Evolutionary conservation across 2,113 vertebrate species (phyloP).

Genomic region (Calypte anna): DNA sequence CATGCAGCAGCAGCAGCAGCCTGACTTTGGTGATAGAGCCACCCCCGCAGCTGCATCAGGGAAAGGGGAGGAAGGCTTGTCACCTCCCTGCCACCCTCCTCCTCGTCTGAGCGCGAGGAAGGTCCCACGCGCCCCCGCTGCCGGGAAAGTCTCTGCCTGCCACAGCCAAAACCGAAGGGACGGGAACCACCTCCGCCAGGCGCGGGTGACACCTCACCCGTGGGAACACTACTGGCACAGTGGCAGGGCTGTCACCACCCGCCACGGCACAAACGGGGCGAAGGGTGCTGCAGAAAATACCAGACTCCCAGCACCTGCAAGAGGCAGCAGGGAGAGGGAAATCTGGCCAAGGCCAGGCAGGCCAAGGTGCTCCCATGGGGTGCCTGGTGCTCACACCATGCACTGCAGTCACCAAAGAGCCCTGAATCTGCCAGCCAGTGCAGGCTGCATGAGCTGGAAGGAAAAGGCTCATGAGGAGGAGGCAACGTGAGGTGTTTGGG

Average conservation of each 20-base stretch:
- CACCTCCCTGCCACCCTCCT: constrained; percentile 24
- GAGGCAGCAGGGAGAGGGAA: fast-evolving
- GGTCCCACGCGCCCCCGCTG: background rate
- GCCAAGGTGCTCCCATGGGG: background rate
- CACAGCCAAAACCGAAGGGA: background rate
- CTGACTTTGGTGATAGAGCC: background rate
- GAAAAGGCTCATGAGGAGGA: background rate
- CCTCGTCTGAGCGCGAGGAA: background rate
- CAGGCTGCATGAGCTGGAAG: background rate
- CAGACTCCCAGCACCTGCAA: background rate
- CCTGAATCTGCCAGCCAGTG: background rate
- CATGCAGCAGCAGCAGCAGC: background rate
- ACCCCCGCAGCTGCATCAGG: background rate
- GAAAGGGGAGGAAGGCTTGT: constrained; percentile 12
- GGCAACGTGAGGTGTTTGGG: background rate
- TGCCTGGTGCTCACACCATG: background rate
- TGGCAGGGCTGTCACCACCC: background rate
- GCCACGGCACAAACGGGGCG: fast-evolving
- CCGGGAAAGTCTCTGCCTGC: constrained; percentile 36
- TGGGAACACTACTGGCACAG: background rate
- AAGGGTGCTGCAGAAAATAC: background rate
- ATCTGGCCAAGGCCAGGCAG: background rate
- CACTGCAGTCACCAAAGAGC: background rate
- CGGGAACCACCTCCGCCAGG: constrained; percentile 20
- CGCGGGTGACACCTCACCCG: constrained; percentile 19